Conservation (phyloP, 2,888 invertebrate species). For the Drosophila subquinaria region DNA sequence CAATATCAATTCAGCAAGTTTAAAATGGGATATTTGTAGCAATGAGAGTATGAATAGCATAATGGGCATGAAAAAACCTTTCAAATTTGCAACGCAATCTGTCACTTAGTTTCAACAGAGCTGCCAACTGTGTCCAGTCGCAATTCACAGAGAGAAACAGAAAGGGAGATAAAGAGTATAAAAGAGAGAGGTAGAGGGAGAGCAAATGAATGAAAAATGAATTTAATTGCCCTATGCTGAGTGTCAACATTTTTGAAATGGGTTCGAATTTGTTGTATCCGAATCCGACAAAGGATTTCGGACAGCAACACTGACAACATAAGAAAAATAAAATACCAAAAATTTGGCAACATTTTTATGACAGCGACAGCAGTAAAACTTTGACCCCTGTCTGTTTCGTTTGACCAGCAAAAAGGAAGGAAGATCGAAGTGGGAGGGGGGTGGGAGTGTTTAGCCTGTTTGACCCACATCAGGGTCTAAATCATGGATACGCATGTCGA, state of each 20-base stretch:
- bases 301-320: constrained; percentile 38
- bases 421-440: background rate
- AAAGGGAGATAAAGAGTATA: constrained; percentile 6
- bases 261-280: constrained; percentile 64
- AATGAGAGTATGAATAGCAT: constrained; percentile 31
- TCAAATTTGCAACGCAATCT: constrained; percentile 73
- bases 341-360: constrained; percentile 76
- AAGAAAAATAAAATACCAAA: constrained; percentile 31
- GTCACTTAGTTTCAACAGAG: constrained; percentile 76
- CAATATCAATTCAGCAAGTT: constrained; percentile 24
- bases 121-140: constrained; percentile 67
- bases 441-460: constrained; percentile 28
- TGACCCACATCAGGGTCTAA: constrained; percentile 74
- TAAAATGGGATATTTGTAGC: constrained; percentile 35
- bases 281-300: constrained; percentile 45
- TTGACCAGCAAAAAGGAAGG: constrained; percentile 6
- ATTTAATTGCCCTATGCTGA: constrained; percentile 81
- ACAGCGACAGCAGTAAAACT: constrained; percentile 79
- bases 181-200: constrained; percentile 13
- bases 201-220: constrained; percentile 77
- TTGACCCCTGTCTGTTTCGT: constrained; percentile 65
- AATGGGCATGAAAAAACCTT: constrained; percentile 58
- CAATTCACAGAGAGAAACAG: constrained; percentile 2
- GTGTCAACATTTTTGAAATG: constrained; percentile 81
- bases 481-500: constrained; percentile 62